Conservation (phyloP, 2,113 vertebrate species). For the Romanogobio albipinnatus region DNA sequence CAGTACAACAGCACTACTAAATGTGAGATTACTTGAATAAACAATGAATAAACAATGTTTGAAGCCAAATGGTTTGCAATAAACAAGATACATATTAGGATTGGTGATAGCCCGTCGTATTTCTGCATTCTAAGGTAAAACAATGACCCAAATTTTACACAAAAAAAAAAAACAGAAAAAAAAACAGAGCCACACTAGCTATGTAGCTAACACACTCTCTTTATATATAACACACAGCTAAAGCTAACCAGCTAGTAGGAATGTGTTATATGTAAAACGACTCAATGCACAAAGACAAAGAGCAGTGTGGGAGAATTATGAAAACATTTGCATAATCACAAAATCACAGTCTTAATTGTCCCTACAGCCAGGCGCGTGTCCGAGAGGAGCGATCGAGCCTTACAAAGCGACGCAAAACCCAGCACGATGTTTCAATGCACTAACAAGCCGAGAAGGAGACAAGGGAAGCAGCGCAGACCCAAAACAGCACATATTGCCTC, state of each 20-base stretch:
- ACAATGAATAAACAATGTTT: not conserved
- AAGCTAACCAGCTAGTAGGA: constrained; percentile 52
- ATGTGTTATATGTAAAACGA: constrained; percentile 19
- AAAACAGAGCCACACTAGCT: constrained; percentile 33
- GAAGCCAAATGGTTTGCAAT: not conserved
- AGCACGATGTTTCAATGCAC: constrained; percentile 18
- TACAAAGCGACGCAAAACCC: constrained; percentile 1
- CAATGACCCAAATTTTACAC: constrained; percentile 62
- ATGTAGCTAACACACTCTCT: constrained; percentile 43
- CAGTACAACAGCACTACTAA: constrained; percentile 7
- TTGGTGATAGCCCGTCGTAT: not conserved
- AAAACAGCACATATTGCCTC: constrained; percentile 26
- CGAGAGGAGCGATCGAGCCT: not conserved
- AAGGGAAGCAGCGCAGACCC: constrained; percentile 34
- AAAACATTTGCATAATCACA: constrained; percentile 30
- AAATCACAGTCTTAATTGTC: constrained; percentile 21
- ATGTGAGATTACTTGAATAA: not conserved
- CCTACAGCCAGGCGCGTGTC: not conserved
- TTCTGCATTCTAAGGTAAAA: constrained; percentile 35
- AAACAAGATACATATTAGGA: not conserved
- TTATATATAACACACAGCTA: constrained; percentile 32
- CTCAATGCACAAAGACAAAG: constrained; percentile 36
- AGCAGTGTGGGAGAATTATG: not conserved
- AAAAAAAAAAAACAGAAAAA: constrained; percentile 1
- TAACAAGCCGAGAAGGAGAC: constrained; percentile 60